Percentiles rank a stretch among this genome's conserved stretches.
These are phyloP conservation scores for Meteorus colon DNA, from an alignment of 2,888 invertebrate genomes.

Conservation along the genomic window DNA sequence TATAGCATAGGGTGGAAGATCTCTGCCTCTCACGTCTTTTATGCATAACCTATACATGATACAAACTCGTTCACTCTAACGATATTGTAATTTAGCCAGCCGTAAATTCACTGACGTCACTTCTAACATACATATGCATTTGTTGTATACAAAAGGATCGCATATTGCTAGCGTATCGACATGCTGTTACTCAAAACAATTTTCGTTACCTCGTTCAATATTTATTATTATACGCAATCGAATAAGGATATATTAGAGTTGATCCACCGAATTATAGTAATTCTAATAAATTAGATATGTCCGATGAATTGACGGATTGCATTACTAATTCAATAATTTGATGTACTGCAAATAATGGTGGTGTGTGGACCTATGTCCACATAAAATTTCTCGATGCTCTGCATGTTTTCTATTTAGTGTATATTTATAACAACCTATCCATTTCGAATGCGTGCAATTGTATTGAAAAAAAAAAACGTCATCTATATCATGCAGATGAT, in stretches of 20 bases:
- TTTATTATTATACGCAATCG: conserved; percentile 47
- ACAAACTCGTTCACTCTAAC: conserved; percentile 61
- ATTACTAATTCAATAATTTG: conserved; percentile 49
- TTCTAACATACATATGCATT: conserved; percentile 40
- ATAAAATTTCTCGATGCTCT: too few species aligned
- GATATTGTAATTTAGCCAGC: conserved; percentile 68
- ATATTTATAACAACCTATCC: too few species aligned
- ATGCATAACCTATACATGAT: conserved; percentile 51
- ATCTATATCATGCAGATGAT: too few species aligned
- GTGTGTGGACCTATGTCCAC: too few species aligned
- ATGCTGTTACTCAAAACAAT: conserved; percentile 37
- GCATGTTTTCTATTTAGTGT: too few species aligned
- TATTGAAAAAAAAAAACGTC: too few species aligned
- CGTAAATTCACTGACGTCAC: conserved; percentile 61
- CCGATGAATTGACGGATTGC: conserved; percentile 57
- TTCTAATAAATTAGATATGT: conserved; percentile 56
- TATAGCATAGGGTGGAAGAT: conserved; percentile 31
- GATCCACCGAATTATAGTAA: conserved; percentile 60
- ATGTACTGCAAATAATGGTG: conserved; percentile 18
- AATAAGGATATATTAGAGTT: conserved; percentile 59
- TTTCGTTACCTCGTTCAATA: conserved; percentile 40
- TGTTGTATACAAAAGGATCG: conserved; percentile 46
- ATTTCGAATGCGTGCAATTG: too few species aligned
- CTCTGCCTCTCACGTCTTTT: conserved; percentile 45
- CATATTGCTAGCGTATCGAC: conserved; percentile 61